Base-by-base conservation (phyloP, 2,888 invertebrate genomes). In the Falcaria lacertinaria region DNA sequence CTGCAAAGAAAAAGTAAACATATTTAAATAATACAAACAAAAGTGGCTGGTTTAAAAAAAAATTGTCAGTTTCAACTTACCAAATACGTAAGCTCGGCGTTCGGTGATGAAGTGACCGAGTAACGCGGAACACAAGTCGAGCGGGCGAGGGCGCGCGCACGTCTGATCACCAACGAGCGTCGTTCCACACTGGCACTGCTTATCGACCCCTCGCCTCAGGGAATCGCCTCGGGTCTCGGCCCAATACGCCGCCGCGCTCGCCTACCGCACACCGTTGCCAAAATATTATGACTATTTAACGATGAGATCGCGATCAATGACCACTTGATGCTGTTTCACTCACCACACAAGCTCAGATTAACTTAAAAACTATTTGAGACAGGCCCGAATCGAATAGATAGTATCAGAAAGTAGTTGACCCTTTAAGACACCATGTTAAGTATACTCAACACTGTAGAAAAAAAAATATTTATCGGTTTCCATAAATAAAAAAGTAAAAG, bases 141-240 rank as follows among this genome's bases (percentile, higher is more conserved):
- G 53, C 28, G 28, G 11, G 50, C 58, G 62, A 53, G 64, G 11
- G 28, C 28, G 28, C 28, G 11, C 7, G 11, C 11, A 28, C 78
- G 74, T 69, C 74, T 63, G 63, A 43, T 57, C 67, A 51, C 69
- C 50, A 47, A 58, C 60, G 70, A 51, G 60, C 58, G 60, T 60
- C 64, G 60, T 55, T 63, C 61, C 68, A 74, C 77, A 84, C 86
- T 80, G 80, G 74, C 77, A 84, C 86, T 80, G 80, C 75, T 73
- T 85, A 86, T 85, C 86, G 85, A 84, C 86, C 83, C 74, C 81
- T 67, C 74, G 69, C 65, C 74, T 19, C 19, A 66, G 70, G 67
- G 63, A 58, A 54, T 57, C 60, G 50, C 54, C 50, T 59, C 54
- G 56, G 69, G n/a, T n/a, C n/a, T n/a, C 67, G 59, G 69, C 73